Conservation (phyloP, 2,113 vertebrate genomes). For the Mormyrus iriodes region DNA sequence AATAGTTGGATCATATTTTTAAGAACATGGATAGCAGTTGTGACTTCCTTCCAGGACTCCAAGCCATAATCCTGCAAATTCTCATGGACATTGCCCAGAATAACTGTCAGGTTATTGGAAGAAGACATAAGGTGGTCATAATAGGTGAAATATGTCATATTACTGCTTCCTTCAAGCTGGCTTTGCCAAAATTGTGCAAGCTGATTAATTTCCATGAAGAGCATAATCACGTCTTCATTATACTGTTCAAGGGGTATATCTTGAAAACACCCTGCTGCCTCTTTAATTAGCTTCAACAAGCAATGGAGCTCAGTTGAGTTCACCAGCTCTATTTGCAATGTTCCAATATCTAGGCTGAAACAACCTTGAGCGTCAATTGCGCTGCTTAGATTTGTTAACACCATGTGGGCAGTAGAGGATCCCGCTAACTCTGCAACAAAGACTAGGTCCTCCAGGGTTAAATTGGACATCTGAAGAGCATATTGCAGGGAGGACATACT, state of each 20-base stretch:
- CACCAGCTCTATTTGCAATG: neutral
- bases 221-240: conserved; percentile 23
- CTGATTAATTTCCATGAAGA: conserved; percentile 36
- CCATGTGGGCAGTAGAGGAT: conserved; percentile 30
- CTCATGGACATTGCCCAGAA: conserved; percentile 43
- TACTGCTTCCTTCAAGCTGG: conserved; percentile 20
- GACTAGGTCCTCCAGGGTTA: conserved; percentile 49
- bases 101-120: conserved; percentile 29
- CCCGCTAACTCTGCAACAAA: conserved; percentile 31
- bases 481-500: conserved; percentile 42
- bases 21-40: conserved; percentile 49
- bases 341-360: conserved; percentile 26
- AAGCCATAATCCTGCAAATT: conserved; percentile 45
- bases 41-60: conserved; percentile 41
- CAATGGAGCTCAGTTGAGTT: conserved; percentile 35
- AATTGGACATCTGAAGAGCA: conserved; percentile 45
- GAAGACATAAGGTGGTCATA: conserved; percentile 26
- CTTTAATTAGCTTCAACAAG: conserved; percentile 38
- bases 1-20: conserved; percentile 47
- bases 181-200: conserved; percentile 39
- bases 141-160: conserved; percentile 23
- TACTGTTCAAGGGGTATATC: conserved; percentile 36
- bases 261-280: conserved; percentile 39
- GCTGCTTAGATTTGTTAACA: conserved; percentile 40
- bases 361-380: conserved; percentile 41